phyloP scores from a whole-genome alignment of 2,113 vertebrate genomes.

The Thermophis baileyi region DNA sequence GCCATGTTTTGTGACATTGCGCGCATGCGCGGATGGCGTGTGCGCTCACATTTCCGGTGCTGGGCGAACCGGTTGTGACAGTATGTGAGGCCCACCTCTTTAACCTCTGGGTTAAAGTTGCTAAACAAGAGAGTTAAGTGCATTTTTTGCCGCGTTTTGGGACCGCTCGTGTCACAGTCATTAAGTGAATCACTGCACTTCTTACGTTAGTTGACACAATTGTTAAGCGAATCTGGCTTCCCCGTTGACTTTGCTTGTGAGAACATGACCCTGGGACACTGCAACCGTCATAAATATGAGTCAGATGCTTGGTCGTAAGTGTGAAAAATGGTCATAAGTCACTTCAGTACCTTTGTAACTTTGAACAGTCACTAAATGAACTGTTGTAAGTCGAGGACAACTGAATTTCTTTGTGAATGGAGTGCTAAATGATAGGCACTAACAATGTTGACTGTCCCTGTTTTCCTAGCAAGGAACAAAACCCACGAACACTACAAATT shows the following conservation, averaged over 20 bases:
- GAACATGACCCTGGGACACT: background rate
- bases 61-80: too few species aligned
- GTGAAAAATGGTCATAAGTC: background rate
- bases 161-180: background rate
- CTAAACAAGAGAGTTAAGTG: too few species aligned
- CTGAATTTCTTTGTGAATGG: background rate
- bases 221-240: background rate
- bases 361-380: too few species aligned
- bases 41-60: too few species aligned
- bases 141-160: background rate
- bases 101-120: too few species aligned
- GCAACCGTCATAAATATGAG: background rate
- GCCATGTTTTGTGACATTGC: too few species aligned
- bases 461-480: background rate
- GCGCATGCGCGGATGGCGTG: too few species aligned
- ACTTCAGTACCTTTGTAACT: background rate
- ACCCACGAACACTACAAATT: background rate
- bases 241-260: background rate
- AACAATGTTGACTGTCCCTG: background rate
- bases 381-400: background rate
- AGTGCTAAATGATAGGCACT: background rate
- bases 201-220: background rate
- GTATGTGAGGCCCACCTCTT: too few species aligned
- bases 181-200: background rate
- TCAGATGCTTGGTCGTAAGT: background rate